Percentiles rank a stretch among this genome's conserved stretches.
Conservation (phyloP, 2,797 vertebrate genomes). For the Antrozous pallidus region DNA sequence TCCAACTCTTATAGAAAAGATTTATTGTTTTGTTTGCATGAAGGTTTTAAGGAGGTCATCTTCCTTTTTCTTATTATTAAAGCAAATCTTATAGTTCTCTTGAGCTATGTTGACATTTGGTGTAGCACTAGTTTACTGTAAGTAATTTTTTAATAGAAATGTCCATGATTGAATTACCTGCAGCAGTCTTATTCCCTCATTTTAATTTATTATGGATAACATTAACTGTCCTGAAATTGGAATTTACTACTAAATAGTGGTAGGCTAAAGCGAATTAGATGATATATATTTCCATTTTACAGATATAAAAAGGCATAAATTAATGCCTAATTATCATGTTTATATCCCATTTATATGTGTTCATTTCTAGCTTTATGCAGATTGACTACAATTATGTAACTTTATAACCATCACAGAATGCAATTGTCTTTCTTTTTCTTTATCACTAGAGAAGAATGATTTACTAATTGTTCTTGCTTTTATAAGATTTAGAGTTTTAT, state of each 20-base stretch:
- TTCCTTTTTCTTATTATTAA: background rate
- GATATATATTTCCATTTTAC: background rate
- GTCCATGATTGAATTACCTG: background rate
- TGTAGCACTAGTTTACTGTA: background rate
- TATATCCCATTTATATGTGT: constrained; percentile 16
- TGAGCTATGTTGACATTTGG: background rate
- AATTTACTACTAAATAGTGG: background rate
- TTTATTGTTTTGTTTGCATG: background rate
- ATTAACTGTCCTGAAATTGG: constrained; percentile 4
- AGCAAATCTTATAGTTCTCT: background rate
- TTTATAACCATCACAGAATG: constrained; percentile 44
- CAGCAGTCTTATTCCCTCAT: background rate
- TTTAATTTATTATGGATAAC: background rate
- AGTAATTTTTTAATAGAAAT: constrained; percentile 33
- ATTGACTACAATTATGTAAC: constrained; percentile 21
- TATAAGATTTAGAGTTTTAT: constrained; percentile 22
- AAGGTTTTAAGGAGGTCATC: background rate
- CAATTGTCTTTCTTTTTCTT: background rate
- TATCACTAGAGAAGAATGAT: constrained; percentile 30
- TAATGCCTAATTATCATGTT: constrained; percentile 57
- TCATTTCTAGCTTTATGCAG: constrained; percentile 53
- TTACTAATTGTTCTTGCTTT: constrained; percentile 16
- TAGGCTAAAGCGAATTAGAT: background rate
- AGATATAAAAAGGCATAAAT: constrained; percentile 30
- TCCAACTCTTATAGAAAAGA: background rate